These are phyloP conservation scores for Halictus quadricinctus DNA, from an alignment of 2,888 invertebrate species.

Conservation along the genomic window DNA sequence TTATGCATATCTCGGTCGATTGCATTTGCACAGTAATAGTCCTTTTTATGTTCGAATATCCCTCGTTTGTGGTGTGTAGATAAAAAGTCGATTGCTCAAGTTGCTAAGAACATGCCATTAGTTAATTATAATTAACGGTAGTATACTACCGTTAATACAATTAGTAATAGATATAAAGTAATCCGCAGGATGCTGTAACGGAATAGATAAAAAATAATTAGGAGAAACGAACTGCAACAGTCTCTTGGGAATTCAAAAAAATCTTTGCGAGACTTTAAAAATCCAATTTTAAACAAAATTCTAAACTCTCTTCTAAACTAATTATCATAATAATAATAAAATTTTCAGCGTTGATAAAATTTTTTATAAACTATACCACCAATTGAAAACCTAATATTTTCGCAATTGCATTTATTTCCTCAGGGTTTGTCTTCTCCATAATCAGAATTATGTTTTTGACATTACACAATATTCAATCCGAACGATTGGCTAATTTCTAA, in stretches of 20 bases:
- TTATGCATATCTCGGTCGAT: too few species aligned
- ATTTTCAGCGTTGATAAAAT: background rate
- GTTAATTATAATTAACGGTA: too few species aligned
- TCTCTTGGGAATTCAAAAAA: background rate
- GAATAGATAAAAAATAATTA: background rate
- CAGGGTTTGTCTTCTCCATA: background rate
- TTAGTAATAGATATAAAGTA: slow-evolving; percentile 1
- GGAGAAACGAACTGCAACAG: background rate
- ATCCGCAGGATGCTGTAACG: background rate
- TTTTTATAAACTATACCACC: background rate
- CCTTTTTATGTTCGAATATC: background rate
- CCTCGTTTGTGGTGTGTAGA: background rate
- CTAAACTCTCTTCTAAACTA: background rate
- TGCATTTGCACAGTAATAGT: background rate
- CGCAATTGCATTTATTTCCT: background rate
- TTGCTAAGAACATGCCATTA: background rate
- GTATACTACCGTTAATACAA: background rate
- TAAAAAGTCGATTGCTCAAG: background rate
- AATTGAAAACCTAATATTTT: background rate
- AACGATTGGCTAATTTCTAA: background rate
- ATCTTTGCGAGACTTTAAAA: background rate
- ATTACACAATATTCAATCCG: background rate
- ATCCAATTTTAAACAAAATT: background rate
- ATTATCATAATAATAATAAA: background rate
- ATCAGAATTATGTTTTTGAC: background rate